These are phyloP conservation scores for Bursaphelenchus okinawaensis DNA, from an alignment of 2,888 invertebrate genomes.

Conservation along the genomic window DNA sequence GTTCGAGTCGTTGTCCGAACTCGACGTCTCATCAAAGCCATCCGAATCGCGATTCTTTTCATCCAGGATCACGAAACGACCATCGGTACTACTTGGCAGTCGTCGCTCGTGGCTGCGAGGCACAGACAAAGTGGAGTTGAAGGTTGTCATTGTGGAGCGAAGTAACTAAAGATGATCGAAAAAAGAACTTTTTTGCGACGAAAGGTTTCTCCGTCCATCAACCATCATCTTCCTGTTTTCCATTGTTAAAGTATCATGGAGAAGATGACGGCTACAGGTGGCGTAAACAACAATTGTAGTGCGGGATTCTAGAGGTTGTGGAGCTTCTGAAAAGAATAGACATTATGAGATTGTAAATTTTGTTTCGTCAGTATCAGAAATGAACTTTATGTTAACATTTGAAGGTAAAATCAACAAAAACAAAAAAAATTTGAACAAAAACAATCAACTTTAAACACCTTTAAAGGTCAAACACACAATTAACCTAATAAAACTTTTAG, in stretches of 20 bases:
- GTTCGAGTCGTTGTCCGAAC: slow-evolving; percentile 1
- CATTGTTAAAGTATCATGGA: neutral
- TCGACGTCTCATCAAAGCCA: slow-evolving; percentile 1
- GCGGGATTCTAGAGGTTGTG: too few relatives aligned
- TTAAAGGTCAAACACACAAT: too few relatives aligned
- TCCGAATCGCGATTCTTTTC: neutral
- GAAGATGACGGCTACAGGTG: too few relatives aligned
- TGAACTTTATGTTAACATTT: too few relatives aligned
- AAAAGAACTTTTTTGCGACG: neutral
- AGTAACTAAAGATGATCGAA: neutral
- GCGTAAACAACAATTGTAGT: too few relatives aligned
- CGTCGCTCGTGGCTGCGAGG: neutral
- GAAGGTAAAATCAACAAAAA: too few relatives aligned
- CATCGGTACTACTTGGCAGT: neutral
- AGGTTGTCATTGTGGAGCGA: neutral
- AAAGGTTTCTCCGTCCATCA: neutral
- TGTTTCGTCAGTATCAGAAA: too few relatives aligned
- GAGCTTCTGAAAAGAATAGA: too few relatives aligned
- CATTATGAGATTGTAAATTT: too few relatives aligned
- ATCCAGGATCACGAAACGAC: slow-evolving; percentile 8
- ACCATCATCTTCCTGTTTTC: neutral
- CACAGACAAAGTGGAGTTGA: neutral
- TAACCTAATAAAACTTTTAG: too few relatives aligned
- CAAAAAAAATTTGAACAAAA: too few relatives aligned
- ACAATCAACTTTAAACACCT: too few relatives aligned